phyloP scores from a whole-genome alignment of 2,113 vertebrate species.

The Apodemus speciosus region DNA sequence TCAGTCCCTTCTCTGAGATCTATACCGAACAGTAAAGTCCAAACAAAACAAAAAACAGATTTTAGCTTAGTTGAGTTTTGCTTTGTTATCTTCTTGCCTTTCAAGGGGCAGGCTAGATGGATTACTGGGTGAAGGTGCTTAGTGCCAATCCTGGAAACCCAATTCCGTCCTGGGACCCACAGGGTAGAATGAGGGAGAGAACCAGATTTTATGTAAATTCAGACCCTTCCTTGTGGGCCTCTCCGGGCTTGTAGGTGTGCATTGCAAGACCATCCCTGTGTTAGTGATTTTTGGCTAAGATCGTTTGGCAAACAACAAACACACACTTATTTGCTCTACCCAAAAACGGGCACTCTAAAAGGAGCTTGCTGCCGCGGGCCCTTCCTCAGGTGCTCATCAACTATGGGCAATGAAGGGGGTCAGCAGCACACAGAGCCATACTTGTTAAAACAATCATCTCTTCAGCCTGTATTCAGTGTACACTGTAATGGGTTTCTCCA shows the following conservation, averaged over 20 bases:
- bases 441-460: neutral
- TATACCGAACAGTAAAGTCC: no score
- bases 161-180: neutral
- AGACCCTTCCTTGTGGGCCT: no score
- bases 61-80: slow-evolving; percentile 9
- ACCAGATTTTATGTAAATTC: neutral
- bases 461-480: neutral
- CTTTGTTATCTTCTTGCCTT: slow-evolving; percentile 35
- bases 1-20: no score
- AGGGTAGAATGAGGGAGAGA: neutral
- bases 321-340: neutral
- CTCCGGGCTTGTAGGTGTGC: neutral
- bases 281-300: neutral
- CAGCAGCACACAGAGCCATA: neutral
- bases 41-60: neutral
- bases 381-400: neutral
- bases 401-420: neutral
- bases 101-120: neutral
- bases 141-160: neutral
- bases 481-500: neutral
- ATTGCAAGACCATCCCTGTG: neutral
- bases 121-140: neutral
- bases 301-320: neutral
- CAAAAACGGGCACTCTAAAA: neutral
- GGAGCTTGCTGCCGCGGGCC: neutral